These are phyloP conservation scores for Prorops nasuta DNA, from an alignment of 1,140 invertebrate genomes.

Conservation along the genomic window DNA sequence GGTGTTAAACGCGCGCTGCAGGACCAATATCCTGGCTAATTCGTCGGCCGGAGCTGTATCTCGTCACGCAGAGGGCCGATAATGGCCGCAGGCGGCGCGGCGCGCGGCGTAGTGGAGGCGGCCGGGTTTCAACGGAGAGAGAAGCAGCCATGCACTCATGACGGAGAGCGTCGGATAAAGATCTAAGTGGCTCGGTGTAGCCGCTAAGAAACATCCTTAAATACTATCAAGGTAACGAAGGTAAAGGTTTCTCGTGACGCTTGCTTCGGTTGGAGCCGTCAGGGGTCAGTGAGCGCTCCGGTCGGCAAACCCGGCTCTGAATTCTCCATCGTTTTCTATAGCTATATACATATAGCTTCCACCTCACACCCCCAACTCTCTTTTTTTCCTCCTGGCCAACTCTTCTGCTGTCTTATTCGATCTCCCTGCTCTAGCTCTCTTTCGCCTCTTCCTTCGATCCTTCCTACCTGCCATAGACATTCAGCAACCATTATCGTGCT, in stretches of 20 bases:
- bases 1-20: no score
- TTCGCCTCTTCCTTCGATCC: conserved; percentile 4
- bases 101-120: no score
- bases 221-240: conserved; percentile 37
- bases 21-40: background rate
- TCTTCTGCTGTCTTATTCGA: background rate
- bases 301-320: conserved; percentile 34
- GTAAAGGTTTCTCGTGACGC: conserved; percentile 38
- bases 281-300: conserved; percentile 39
- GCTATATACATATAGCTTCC: no score
- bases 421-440: background rate
- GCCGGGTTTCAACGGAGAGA: no score
- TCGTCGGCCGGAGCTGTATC: background rate
- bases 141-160: conserved; percentile 20
- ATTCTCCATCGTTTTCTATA: conserved; percentile 30
- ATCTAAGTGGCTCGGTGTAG: conserved; percentile 28
- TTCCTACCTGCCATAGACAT: conserved; percentile 20
- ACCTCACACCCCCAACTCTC: background rate
- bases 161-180: conserved; percentile 33
- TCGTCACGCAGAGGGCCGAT: background rate
- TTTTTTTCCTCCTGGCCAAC: background rate
- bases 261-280: conserved; percentile 33
- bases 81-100: background rate
- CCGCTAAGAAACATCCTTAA: conserved; percentile 34
- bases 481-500: background rate